phyloP scores from a whole-genome alignment of 2,888 invertebrate genomes.

The Myopa tessellatipennis region DNA sequence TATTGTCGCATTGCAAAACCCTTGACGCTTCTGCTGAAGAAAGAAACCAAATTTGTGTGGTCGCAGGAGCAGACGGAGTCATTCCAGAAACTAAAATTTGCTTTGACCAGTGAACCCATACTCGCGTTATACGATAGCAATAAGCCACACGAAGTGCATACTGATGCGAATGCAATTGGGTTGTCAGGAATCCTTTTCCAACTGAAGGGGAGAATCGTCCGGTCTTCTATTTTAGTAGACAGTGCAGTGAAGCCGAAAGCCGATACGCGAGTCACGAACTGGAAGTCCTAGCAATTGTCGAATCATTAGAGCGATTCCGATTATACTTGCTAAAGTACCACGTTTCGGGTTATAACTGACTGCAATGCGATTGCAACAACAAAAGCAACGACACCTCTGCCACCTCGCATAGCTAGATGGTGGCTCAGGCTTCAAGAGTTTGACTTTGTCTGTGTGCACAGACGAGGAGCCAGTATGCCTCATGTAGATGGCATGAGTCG shows the following conservation, averaged over 20 bases:
- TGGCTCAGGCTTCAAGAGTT: no score
- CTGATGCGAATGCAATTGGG: background rate
- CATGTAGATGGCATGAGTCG: slow-evolving; percentile 38
- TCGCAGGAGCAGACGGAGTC: slow-evolving; percentile 35
- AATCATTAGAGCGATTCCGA: slow-evolving; percentile 15
- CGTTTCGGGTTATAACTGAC: background rate
- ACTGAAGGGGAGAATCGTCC: background rate
- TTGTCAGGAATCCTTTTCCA: slow-evolving; percentile 3
- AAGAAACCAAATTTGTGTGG: slow-evolving; percentile 41
- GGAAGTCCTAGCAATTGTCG: slow-evolving; percentile 19
- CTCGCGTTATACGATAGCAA: background rate
- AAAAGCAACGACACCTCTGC: background rate
- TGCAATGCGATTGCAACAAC: slow-evolving; percentile 11
- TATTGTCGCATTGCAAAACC: slow-evolving; percentile 40
- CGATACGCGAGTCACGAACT: slow-evolving; percentile 12
- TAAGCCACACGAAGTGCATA: background rate
- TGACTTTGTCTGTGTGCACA: slow-evolving; percentile 36
- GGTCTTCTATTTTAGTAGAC: slow-evolving; percentile 15
- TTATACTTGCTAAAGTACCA: background rate
- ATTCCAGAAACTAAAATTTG: slow-evolving; percentile 26
- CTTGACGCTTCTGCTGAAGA: slow-evolving; percentile 41
- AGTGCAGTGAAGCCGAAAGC: slow-evolving; percentile 16
- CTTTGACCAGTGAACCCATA: slow-evolving; percentile 14
- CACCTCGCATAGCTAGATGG: slow-evolving; percentile 11
- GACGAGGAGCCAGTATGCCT: slow-evolving; percentile 30